Evolutionary conservation across 2,888 invertebrate species (phyloP).

Genomic region (Drosophila macrospina): DNA sequence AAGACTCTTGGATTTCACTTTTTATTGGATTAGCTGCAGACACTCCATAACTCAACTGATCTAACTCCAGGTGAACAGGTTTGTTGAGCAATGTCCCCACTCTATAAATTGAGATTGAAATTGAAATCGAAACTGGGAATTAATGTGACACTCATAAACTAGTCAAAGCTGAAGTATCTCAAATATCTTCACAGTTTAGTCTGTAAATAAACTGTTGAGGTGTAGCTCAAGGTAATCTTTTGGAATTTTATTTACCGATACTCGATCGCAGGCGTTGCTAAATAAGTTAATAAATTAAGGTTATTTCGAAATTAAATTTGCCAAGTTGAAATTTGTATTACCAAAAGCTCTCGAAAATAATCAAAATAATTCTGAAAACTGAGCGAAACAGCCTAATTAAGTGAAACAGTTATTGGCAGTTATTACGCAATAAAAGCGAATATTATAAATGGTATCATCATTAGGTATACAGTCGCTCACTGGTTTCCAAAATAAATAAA

Average conservation of each 20-base stretch:
- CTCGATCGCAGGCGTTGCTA: conserved; percentile 15
- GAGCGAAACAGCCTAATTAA: background rate
- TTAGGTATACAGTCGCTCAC: conserved; percentile 9
- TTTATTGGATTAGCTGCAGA: conserved; percentile 75
- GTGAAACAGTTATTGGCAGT: conserved; percentile 1
- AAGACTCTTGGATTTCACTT: conserved; percentile 61
- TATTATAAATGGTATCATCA: conserved; percentile 31
- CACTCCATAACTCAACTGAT: conserved; percentile 22
- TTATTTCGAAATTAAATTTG: too few relatives aligned
- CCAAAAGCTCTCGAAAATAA: too few relatives aligned
- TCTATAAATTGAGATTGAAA: conserved; percentile 18
- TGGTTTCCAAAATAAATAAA: conserved; percentile 33
- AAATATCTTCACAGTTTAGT: conserved; percentile 22
- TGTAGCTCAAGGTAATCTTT: conserved; percentile 63
- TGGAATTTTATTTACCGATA: conserved; percentile 48
- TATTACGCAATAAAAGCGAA: conserved; percentile 32
- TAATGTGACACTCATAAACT: conserved; percentile 45
- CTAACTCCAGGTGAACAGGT: conserved; percentile 64
- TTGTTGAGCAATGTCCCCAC: conserved; percentile 61
- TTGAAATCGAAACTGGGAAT: conserved; percentile 49
- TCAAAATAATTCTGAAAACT: too few relatives aligned
- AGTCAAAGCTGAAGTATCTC: conserved; percentile 41
- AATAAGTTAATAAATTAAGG: background rate
- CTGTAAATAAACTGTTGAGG: conserved; percentile 29
- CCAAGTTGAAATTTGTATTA: background rate